phyloP scores from a whole-genome alignment of 2,797 vertebrate genomes.

The Bryconaethiops microstoma region DNA sequence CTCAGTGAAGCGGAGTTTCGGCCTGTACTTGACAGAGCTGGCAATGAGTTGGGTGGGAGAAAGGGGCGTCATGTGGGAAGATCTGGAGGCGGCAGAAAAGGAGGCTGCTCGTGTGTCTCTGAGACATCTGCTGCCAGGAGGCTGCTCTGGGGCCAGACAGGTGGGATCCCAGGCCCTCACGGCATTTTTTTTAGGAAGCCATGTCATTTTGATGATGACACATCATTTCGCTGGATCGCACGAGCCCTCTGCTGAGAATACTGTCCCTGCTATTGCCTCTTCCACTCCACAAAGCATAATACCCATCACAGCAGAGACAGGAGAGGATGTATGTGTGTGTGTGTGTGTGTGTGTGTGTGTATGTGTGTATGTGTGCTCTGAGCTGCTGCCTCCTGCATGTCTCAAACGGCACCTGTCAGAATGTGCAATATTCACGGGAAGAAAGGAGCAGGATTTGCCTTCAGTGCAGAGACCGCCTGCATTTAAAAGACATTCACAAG shows the following conservation, averaged over 20 bases:
- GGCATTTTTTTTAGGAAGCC: conserved; percentile 44
- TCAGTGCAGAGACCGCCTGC: background rate
- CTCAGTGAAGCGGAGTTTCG: conserved; percentile 36
- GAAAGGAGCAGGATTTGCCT: background rate
- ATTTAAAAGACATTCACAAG: conserved; percentile 3
- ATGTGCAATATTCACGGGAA: conserved; percentile 14
- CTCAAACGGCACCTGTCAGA: conserved; percentile 25
- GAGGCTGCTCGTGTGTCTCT: conserved; percentile 29
- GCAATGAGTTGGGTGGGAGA: conserved; percentile 49
- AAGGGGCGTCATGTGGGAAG: conserved; percentile 44
- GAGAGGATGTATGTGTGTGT: conserved; percentile 10
- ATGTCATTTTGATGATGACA: conserved; percentile 66
- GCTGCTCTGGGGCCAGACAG: conserved; percentile 47
- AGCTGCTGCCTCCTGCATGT: background rate
- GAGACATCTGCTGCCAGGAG: conserved; percentile 55
- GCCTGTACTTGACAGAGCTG: conserved; percentile 45
- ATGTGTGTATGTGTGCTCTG: conserved; percentile 15
- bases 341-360: conserved; percentile 6
- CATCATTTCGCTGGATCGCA: conserved; percentile 64
- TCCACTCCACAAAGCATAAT: conserved; percentile 26
- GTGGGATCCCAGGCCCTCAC: conserved; percentile 43
- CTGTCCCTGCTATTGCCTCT: conserved; percentile 21
- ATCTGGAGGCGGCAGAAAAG: conserved; percentile 38
- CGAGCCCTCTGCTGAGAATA: conserved; percentile 54
- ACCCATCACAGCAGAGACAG: conserved; percentile 34